These are phyloP conservation scores for Brachymystax lenok DNA, from an alignment of 2,797 vertebrate genomes.

Conservation along the genomic window DNA sequence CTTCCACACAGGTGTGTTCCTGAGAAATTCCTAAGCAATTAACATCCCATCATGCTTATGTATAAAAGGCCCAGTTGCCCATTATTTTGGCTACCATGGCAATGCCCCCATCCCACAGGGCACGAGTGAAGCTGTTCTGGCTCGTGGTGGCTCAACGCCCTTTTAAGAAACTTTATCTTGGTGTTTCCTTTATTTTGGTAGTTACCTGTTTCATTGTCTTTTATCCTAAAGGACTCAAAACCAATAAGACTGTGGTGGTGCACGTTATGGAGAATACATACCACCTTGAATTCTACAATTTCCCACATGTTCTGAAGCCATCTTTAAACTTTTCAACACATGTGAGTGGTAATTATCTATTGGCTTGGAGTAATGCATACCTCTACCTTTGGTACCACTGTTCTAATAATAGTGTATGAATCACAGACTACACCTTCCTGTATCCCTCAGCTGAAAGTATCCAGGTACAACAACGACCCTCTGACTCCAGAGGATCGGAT, in stretches of 20 bases:
- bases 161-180: neutral
- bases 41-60: no score
- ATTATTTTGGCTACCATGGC: no score
- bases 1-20: no score
- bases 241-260: conserved; percentile 49
- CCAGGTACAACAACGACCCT: conserved; percentile 52
- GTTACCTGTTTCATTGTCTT: neutral
- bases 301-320: conserved; percentile 56
- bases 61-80: no score
- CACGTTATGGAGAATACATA: conserved; percentile 26
- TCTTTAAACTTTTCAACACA: conserved; percentile 54
- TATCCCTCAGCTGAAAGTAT: conserved; percentile 59
- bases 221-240: conserved; percentile 20
- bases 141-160: neutral
- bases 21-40: no score
- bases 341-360: conserved; percentile 37
- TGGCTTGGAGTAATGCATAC: neutral
- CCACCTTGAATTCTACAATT: conserved; percentile 53
- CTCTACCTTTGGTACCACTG: neutral
- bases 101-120: no score
- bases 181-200: no score
- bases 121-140: no score
- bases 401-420: neutral
- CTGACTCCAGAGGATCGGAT: conserved; percentile 41
- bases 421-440: no score